Evolutionary conservation across 2,113 vertebrate genomes (phyloP).

Genomic region (Otolemur garnettii): DNA sequence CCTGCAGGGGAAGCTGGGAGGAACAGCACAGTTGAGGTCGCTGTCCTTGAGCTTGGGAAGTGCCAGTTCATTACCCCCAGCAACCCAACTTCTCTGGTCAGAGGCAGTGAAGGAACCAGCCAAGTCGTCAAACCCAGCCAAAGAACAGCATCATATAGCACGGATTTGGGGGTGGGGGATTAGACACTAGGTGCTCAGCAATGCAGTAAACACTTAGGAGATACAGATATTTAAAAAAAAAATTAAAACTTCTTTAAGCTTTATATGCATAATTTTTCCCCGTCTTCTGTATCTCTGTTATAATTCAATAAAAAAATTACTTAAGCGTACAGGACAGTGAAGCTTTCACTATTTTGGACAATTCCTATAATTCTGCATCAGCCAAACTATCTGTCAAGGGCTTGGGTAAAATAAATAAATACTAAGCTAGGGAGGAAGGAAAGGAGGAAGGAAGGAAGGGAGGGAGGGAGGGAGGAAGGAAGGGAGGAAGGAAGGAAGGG

Average conservation of each 20-base stretch:
- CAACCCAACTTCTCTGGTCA: neutral
- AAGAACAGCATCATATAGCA: neutral
- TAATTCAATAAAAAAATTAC: neutral
- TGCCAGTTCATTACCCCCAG: neutral
- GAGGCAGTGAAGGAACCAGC: neutral
- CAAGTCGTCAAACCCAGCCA: neutral
- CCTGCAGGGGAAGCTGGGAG: neutral
- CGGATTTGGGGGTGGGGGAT: neutral
- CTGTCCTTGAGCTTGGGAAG: neutral
- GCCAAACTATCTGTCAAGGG: neutral
- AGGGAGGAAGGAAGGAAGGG: neutral
- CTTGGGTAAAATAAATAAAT: constrained; percentile 17
- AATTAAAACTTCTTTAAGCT: neutral
- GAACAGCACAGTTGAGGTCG: neutral
- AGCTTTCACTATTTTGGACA: neutral
- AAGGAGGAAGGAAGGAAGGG: neutral
- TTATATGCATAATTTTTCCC: neutral
- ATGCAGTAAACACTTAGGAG: neutral
- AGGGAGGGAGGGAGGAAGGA: neutral
- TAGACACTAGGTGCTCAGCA: neutral
- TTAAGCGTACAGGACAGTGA: neutral
- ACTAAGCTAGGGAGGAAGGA: neutral
- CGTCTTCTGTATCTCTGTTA: neutral
- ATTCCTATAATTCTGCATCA: neutral
- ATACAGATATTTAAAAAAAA: neutral